Evolutionary conservation across 2,888 invertebrate species (phyloP), one percentile per base, ranked within the genome.

Genomic region (Cabera pusaria): DNA sequence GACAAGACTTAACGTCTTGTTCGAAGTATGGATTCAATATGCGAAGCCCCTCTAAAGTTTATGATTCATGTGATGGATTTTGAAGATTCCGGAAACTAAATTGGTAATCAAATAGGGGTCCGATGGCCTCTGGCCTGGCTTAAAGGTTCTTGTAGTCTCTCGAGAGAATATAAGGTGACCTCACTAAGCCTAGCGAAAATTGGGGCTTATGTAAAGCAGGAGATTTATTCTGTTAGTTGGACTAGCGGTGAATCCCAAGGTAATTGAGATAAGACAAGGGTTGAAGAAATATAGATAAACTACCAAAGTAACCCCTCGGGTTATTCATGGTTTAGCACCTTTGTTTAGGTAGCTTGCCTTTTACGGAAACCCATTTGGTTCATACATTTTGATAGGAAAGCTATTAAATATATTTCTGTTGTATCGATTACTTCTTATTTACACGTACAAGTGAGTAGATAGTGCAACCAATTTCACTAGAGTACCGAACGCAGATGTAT

Each of bases 141-240:
- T 40, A 36, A 26, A 46, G 45, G 29, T 33, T 34, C 29, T 26
- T 37, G 23, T 31, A 43, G 28, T 41, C 50, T 42, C 37, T 10
- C 43, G 49, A 42, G 42, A 39, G 16, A 38, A 45, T 28, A 38
- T 28, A 36, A 38, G 43, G 37, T 43, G 44, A 49, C 44, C 44
- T 34, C 27, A 36, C 40, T 25, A 40, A 37, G 37, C 38, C 37
- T 38, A 42, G 41, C 35, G 47, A 45, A 52, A 49, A 49, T 56
- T 49, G 44, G 38, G 39, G 52, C 31, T 56, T 52, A 56, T 54
- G 50, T 46, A 54, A 51, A 52, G 49, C 27, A 44, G 38, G 41
- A 51, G 40, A 48, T 48, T 51, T 48, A 56, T 49, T 52, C 40
- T 34, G 49, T 45, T 45, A 47, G 39, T 42, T 43, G 37, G 36